A percentile compares a stretch with the other conserved stretches of the same genome.
These are phyloP conservation scores for Orius laevigatus DNA, from an alignment of 1,140 invertebrate genomes.

Conservation along the genomic window DNA sequence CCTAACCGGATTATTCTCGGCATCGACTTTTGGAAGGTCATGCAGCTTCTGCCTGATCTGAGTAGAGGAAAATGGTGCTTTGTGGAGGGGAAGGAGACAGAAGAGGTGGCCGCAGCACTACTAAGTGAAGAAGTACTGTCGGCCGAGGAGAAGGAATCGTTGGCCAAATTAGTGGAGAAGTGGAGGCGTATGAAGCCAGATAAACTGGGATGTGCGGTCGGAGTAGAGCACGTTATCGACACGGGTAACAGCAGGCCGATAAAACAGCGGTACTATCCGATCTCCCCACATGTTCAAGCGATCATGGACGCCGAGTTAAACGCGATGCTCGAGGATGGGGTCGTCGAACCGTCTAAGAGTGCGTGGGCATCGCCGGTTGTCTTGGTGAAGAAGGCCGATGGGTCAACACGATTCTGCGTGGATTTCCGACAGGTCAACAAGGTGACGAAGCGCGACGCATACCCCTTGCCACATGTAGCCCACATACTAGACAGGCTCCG, in stretches of 20 bases:
- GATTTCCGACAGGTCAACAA: slow-evolving; percentile 19
- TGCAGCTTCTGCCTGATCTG: no score
- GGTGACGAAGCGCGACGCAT: slow-evolving; percentile 13
- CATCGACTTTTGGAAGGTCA: no score
- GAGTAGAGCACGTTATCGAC: slow-evolving; percentile 23
- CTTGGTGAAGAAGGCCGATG: slow-evolving; percentile 21
- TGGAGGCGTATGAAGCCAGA: no score
- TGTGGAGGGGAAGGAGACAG: no score
- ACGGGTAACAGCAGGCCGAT: slow-evolving; percentile 21
- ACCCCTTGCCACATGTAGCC: slow-evolving; percentile 12
- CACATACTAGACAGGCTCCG: slow-evolving; percentile 16
- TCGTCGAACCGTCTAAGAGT: slow-evolving; percentile 22
- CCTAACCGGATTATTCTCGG: no score
- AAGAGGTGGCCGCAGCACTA: no score
- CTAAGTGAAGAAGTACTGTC: no score
- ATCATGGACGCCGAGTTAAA: slow-evolving; percentile 22
- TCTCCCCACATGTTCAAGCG: slow-evolving; percentile 19
- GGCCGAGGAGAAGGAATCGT: no score
- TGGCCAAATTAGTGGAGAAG: no score
- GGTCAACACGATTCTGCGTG: slow-evolving; percentile 18
- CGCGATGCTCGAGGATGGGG: slow-evolving; percentile 21
- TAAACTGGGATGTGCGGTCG: no score
- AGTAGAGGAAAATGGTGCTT: no score
- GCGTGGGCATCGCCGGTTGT: slow-evolving; percentile 22
- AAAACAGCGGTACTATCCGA: slow-evolving; percentile 21